phyloP scores from a whole-genome alignment of 2,888 invertebrate genomes.

The Protodeltote pygarga region DNA sequence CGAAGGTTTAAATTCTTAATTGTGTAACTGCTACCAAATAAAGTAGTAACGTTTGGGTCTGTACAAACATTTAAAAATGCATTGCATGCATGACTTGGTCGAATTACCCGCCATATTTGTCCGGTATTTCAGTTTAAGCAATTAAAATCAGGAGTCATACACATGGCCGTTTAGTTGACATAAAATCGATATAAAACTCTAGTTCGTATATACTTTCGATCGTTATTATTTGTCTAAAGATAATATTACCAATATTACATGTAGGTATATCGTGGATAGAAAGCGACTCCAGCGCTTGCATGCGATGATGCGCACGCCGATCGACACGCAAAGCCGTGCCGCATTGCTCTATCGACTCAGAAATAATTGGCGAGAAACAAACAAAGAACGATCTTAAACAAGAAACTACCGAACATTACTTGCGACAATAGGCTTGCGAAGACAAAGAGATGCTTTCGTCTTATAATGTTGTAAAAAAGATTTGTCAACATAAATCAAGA shows the following conservation, averaged over 20 bases:
- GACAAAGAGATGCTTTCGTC: background rate
- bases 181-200: no score
- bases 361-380: conserved; percentile 35
- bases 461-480: conserved; percentile 7
- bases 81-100: conserved; percentile 31
- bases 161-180: no score
- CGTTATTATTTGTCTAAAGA: conserved; percentile 17
- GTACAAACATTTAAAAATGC: conserved; percentile 26
- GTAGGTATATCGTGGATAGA: conserved; percentile 35
- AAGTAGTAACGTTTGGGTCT: conserved; percentile 9
- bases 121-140: conserved; percentile 21
- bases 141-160: background rate
- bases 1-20: conserved; percentile 16
- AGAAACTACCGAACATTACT: conserved; percentile 19
- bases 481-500: conserved; percentile 12
- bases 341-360: conserved; percentile 26
- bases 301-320: conserved; percentile 35
- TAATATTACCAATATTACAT: conserved; percentile 22
- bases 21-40: conserved; percentile 21
- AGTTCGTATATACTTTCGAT: conserved; percentile 22
- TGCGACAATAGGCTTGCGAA: conserved; percentile 24
- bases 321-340: conserved; percentile 36
- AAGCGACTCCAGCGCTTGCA: conserved; percentile 41
- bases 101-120: conserved; percentile 16
- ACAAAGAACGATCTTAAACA: conserved; percentile 34